Evolutionary conservation across 2,113 vertebrate genomes (phyloP), one percentile per base, ranked within the genome.

Genomic region (Podiceps cristatus): DNA sequence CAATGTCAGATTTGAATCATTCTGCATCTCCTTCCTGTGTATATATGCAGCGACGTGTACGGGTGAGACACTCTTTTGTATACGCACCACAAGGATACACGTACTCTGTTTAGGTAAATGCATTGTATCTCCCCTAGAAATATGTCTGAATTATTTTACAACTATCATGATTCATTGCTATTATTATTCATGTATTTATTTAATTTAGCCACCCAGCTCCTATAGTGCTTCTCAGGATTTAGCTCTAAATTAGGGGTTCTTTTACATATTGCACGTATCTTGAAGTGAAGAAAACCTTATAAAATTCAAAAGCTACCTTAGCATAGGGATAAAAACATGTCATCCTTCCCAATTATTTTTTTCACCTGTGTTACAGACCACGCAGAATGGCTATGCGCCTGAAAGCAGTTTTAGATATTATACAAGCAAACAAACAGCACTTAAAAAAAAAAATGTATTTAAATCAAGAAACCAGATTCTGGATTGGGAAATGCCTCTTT

Each of bases 21-120:
- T 68, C 27, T 82, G 8, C 24, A 16, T 69, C 45, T 83, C 56
- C 44, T 91, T 84, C 24, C 16, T n/a, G 3, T 35, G 1, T 56
- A 13, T 33, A 7, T 40, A 42, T 35, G 64, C 76, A 60, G 6
- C 0, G 1, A 37, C 27, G 16, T 18, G 71, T 52, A 49, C 31
- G 23, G 11, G 6, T 42, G 24, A 80, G 35, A 78, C 4, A 1
- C 0, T 42, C 19, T 76, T 80, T 60, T 72, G 9, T 52, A 49
- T 15, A 60, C 6, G 42, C 9, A n/a, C 20, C 22, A 24, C 3
- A 0, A 52, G 27, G 18, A 27, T 17, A 75, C 0, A 0, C 27
- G 17, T 27, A 59, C 11, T 82, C 35, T 45, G 3, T 64, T 86
- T 56, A 80, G 10, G 37, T 56, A 56, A 67, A 56, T 19, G 50